phyloP scores from a whole-genome alignment of 2,888 invertebrate species.

The Agriopis leucophaearia region DNA sequence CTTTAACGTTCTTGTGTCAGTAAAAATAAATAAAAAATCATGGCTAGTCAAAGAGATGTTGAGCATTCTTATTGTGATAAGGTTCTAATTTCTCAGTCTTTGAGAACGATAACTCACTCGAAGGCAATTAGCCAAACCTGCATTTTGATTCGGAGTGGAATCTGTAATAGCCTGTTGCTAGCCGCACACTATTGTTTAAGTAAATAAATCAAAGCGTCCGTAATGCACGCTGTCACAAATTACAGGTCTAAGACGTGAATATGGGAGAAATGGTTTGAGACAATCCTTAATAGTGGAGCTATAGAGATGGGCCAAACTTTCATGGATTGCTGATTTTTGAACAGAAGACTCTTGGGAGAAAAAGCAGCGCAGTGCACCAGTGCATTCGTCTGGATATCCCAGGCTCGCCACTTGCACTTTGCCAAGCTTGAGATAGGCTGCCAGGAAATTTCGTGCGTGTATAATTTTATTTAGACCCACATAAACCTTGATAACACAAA shows the following conservation, averaged over 20 bases:
- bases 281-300: constrained; percentile 75
- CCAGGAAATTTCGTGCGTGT: too few species aligned
- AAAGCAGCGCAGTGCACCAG: too few species aligned
- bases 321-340: too few species aligned
- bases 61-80: constrained; percentile 11
- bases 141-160: constrained; percentile 55
- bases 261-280: constrained; percentile 72
- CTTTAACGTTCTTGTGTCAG: constrained; percentile 4
- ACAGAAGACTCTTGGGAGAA: too few species aligned
- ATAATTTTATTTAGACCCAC: too few species aligned
- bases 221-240: constrained; percentile 74
- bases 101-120: constrained; percentile 50
- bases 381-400: too few species aligned
- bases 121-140: constrained; percentile 57
- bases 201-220: constrained; percentile 78
- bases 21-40: background rate
- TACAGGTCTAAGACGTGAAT: constrained; percentile 72
- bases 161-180: constrained; percentile 67
- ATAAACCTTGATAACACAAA: too few species aligned
- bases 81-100: constrained; percentile 21
- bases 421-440: too few species aligned
- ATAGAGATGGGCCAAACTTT: constrained; percentile 16
- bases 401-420: too few species aligned
- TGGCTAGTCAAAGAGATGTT: background rate
- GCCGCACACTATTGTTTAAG: constrained; percentile 69